Conservation (phyloP, 2,797 vertebrate species). For the Cryptoblepharus egeriae region DNA sequence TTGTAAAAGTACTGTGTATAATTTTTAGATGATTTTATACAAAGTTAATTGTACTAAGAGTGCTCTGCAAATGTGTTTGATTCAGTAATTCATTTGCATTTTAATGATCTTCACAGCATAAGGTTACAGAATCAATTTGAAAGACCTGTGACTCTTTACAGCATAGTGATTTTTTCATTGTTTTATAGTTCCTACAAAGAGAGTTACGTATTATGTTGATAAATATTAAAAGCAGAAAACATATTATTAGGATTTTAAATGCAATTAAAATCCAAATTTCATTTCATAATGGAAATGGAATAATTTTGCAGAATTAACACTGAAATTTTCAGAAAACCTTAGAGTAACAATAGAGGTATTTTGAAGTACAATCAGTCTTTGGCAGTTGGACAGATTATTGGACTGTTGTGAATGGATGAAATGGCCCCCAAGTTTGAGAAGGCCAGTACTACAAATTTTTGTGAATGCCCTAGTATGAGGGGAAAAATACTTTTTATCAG, state of each 20-base stretch:
- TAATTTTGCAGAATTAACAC: constrained; percentile 27
- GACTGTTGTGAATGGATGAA: constrained; percentile 10
- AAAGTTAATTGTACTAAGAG: constrained; percentile 79
- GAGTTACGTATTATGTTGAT: constrained; percentile 53
- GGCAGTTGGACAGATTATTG: constrained; percentile 35
- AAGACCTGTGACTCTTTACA: constrained; percentile 68
- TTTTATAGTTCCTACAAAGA: constrained; percentile 53
- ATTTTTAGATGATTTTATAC: constrained; percentile 78
- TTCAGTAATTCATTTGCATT: constrained; percentile 79
- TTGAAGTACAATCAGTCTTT: not conserved
- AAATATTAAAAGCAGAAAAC: constrained; percentile 42
- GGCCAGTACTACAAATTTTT: constrained; percentile 33
- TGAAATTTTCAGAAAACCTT: constrained; percentile 24
- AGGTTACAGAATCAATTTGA: constrained; percentile 72
- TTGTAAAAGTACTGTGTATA: constrained; percentile 74
- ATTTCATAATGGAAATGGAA: too few relatives aligned
- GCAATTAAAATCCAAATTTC: constrained; percentile 10
- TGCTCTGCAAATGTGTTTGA: constrained; percentile 73
- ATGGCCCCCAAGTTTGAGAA: constrained; percentile 47
- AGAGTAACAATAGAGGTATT: constrained; percentile 43
- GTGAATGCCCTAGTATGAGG: constrained; percentile 19
- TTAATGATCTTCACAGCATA: constrained; percentile 76
- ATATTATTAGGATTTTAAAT: too few relatives aligned
- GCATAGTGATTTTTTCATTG: constrained; percentile 49
- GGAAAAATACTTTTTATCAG: constrained; percentile 40